Conservation (phyloP, 2,797 vertebrate species). For the Toxotes lorentzi region DNA sequence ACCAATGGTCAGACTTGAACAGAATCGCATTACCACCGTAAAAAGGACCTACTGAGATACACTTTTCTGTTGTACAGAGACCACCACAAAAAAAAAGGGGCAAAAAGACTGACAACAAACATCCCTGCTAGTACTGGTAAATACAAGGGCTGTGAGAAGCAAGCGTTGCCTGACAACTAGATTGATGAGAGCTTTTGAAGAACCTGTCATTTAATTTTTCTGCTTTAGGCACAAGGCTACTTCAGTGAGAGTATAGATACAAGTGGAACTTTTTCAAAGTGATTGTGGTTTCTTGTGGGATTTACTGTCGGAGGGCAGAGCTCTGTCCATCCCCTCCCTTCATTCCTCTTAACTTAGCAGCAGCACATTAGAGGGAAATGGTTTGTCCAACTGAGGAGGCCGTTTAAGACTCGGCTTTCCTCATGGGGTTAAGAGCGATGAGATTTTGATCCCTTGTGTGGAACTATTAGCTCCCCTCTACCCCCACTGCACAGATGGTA, state of each 20-base stretch:
- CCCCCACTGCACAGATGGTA: constrained; percentile 67
- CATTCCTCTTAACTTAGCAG: constrained; percentile 50
- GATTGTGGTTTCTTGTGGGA: constrained; percentile 19
- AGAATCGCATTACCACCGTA: constrained; percentile 36
- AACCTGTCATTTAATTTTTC: constrained; percentile 43
- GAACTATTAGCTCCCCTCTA: constrained; percentile 62
- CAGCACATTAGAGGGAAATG: constrained; percentile 56
- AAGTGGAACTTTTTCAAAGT: constrained; percentile 27
- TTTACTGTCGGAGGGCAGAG: constrained; percentile 20
- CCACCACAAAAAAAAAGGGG: not conserved
- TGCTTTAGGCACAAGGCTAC: constrained; percentile 37
- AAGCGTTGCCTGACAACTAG: constrained; percentile 1
- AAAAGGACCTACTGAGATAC: constrained; percentile 15
- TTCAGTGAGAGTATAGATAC: constrained; percentile 2
- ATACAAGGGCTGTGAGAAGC: not conserved
- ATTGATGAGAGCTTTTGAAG: constrained; percentile 36
- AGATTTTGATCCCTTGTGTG: constrained; percentile 67
- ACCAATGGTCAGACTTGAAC: constrained; percentile 15
- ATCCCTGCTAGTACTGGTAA: not conserved
- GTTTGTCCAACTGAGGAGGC: constrained; percentile 50
- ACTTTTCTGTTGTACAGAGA: not conserved
- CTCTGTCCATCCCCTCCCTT: constrained; percentile 9
- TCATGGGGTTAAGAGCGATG: constrained; percentile 68
- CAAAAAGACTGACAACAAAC: not conserved
- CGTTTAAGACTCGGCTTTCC: constrained; percentile 53